Evolutionary conservation across 2,797 vertebrate species (phyloP).

Genomic region (Coregonus suidteri): DNA sequence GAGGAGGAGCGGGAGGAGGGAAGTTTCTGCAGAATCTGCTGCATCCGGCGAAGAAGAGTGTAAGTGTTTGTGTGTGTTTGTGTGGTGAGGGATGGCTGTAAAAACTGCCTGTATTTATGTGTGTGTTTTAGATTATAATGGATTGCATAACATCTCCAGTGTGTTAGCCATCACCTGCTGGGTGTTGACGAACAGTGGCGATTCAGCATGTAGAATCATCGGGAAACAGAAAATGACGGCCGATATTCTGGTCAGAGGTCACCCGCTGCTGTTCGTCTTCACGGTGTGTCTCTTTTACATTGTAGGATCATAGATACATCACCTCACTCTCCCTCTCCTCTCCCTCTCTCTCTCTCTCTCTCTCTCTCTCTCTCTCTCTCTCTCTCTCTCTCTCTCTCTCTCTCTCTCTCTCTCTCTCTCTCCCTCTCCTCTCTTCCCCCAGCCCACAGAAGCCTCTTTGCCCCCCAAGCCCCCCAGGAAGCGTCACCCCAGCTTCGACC

Average conservation of each 20-base stretch:
- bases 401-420: background rate
- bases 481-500: conserved; percentile 81
- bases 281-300: background rate
- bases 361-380: background rate
- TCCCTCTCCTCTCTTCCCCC: background rate
- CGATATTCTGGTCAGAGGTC: too few species aligned
- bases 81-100: background rate
- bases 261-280: too few species aligned
- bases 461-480: conserved; percentile 76
- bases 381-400: background rate
- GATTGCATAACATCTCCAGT: background rate
- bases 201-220: background rate
- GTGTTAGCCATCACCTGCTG: background rate
- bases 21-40: conserved; percentile 80
- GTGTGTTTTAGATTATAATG: background rate
- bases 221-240: background rate
- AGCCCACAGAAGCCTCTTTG: conserved; percentile 68
- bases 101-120: conserved; percentile 9
- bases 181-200: too few species aligned
- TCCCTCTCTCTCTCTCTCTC: too few species aligned
- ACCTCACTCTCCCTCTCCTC: background rate
- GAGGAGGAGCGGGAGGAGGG: conserved; percentile 72
- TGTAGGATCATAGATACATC: background rate
- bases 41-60: conserved; percentile 78
- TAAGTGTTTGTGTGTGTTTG: conserved; percentile 54